These are phyloP conservation scores for Phoebastria nigripes DNA, from an alignment of 2,797 vertebrate species.

Conservation along the genomic window DNA sequence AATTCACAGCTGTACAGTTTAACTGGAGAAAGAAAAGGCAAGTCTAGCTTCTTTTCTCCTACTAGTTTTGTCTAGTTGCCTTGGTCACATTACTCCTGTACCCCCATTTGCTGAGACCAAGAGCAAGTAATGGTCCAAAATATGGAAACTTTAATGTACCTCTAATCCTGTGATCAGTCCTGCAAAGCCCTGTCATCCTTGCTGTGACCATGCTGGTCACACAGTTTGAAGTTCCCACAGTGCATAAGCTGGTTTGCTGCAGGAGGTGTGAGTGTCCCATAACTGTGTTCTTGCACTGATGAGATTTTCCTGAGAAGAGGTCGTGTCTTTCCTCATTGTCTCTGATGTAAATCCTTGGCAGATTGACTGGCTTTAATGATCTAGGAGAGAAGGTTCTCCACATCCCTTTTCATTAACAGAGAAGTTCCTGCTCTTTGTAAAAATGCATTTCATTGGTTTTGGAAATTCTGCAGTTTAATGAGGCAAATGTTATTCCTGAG, in stretches of 20 bases:
- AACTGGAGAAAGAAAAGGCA: background rate
- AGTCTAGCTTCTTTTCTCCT: background rate
- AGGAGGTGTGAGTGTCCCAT: background rate
- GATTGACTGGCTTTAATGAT: background rate
- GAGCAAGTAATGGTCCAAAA: background rate
- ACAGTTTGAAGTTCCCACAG: background rate
- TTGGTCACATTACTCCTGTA: background rate
- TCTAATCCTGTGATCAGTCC: background rate
- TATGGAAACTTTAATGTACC: background rate
- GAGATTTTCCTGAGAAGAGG: background rate
- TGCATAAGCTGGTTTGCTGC: background rate
- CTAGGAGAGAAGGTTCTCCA: background rate
- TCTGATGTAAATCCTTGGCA: background rate
- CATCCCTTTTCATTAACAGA: background rate
- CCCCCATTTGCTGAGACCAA: background rate
- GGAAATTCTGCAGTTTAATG: conserved; percentile 40
- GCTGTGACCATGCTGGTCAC: background rate
- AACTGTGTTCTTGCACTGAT: background rate
- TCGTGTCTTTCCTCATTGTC: background rate
- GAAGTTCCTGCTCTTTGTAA: background rate
- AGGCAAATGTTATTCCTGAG: conserved; percentile 12
- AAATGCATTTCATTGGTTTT: background rate
- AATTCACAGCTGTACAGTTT: background rate
- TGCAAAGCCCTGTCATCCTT: background rate
- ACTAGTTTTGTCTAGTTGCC: background rate